Conservation (phyloP, 2,113 vertebrate species). For the Oncorhynchus kisutch region DNA sequence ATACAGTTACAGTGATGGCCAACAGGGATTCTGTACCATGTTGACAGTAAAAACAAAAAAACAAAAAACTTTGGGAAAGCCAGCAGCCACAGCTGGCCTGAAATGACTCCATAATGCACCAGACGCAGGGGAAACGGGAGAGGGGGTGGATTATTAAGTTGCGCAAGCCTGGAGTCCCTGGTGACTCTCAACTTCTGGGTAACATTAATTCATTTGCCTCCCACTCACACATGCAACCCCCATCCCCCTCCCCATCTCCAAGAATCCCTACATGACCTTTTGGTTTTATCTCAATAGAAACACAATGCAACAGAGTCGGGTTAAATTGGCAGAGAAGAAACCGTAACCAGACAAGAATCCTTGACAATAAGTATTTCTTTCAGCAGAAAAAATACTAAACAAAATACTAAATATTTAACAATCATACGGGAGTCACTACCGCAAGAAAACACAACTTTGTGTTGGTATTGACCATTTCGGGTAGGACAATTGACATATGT, state of each 20-base stretch:
- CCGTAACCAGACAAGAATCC: conserved; percentile 6
- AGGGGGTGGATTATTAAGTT: background rate
- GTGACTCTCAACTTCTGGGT: background rate
- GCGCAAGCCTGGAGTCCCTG: conserved; percentile 6
- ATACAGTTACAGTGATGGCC: no score
- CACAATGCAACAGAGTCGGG: no score
- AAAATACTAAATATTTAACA: no score
- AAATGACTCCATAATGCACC: background rate
- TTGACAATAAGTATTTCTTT: conserved; percentile 5
- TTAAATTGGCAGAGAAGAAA: background rate
- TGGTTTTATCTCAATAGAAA: no score
- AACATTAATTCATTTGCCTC: conserved; percentile 6
- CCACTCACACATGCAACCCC: background rate
- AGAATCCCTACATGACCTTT: no score
- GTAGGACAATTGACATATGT: no score
- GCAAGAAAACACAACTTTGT: no score
- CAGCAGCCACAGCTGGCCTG: background rate
- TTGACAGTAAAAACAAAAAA: no score
- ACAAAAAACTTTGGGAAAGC: background rate
- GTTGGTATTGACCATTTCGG: no score
- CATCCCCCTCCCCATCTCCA: background rate
- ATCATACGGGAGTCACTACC: no score
- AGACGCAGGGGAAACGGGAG: background rate
- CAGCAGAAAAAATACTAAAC: no score
- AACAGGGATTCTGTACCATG: no score